Percentiles rank a stretch among this genome's conserved stretches.
Evolutionary conservation across 2,113 vertebrate species (phyloP).

Genomic region (Struthidea cinerea): DNA sequence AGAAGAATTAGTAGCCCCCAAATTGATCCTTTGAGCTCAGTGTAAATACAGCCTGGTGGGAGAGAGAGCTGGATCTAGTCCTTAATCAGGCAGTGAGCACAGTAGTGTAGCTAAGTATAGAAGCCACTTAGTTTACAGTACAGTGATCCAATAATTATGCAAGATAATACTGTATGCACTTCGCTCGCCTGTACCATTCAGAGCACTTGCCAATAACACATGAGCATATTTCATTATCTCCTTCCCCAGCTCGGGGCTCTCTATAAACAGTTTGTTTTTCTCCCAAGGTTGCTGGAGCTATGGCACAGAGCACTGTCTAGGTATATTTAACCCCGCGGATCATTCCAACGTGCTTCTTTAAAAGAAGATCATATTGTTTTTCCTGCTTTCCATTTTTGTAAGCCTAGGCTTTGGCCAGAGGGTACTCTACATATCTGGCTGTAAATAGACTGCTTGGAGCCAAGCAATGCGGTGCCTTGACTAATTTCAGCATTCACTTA

Average conservation of each 20-base stretch:
- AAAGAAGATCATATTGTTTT: slow-evolving; percentile 73
- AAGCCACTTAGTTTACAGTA: slow-evolving; percentile 62
- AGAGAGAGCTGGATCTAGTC: background rate
- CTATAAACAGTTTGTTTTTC: slow-evolving; percentile 51
- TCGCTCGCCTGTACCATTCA: slow-evolving; percentile 47
- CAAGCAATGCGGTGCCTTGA: slow-evolving; percentile 73
- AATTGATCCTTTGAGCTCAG: background rate
- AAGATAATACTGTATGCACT: slow-evolving; percentile 71
- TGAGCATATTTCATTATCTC: slow-evolving; percentile 60
- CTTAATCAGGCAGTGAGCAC: background rate
- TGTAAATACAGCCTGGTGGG: background rate
- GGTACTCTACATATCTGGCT: slow-evolving; percentile 69
- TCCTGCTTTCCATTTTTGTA: slow-evolving; percentile 72
- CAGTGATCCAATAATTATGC: slow-evolving; percentile 65
- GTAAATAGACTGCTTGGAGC: slow-evolving; percentile 69
- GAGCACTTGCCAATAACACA: slow-evolving; percentile 60
- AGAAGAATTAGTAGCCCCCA: background rate
- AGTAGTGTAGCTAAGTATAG: slow-evolving; percentile 60
- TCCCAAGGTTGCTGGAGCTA: slow-evolving; percentile 41
- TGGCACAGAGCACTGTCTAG: slow-evolving; percentile 32
- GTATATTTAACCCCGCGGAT: slow-evolving; percentile 69
- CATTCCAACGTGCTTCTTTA: slow-evolving; percentile 60
- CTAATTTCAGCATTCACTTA: slow-evolving; percentile 80
- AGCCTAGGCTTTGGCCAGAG: slow-evolving; percentile 65
- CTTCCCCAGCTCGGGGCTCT: slow-evolving; percentile 22